These are phyloP conservation scores for Platycercus adscitus DNA, from an alignment of 2,113 vertebrate species.

Conservation along the genomic window DNA sequence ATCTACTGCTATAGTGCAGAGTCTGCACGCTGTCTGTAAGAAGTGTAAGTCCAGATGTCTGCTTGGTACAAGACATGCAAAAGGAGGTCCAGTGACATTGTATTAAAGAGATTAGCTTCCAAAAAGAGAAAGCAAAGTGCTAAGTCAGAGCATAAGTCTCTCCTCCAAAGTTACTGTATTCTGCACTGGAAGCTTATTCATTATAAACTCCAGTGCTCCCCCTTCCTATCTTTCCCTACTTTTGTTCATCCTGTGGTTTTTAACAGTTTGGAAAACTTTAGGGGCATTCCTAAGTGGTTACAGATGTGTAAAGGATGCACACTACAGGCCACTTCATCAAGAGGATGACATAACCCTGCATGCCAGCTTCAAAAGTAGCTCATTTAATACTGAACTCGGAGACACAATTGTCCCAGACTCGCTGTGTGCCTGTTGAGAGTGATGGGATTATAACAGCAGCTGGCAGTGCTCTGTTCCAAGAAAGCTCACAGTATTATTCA, in stretches of 20 bases:
- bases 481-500: conserved; percentile 21
- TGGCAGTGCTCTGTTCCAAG: conserved; percentile 32
- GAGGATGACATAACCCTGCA: neutral
- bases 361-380: conserved; percentile 48
- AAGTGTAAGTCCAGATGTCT: neutral
- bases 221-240: neutral
- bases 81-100: neutral
- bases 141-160: neutral
- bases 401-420: neutral
- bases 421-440: conserved; percentile 37
- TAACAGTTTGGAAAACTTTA: conserved; percentile 14
- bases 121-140: neutral
- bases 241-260: neutral
- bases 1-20: neutral
- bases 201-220: neutral
- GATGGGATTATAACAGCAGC: conserved; percentile 22
- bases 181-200: neutral
- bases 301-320: conserved; percentile 50
- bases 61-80: neutral
- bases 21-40: neutral
- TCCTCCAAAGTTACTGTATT: neutral
- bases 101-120: neutral
- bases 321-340: conserved; percentile 27
- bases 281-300: conserved; percentile 36
- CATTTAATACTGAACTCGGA: neutral